Base-by-base conservation (phyloP, 2,888 invertebrate genomes). In the Lithophane socia region DNA sequence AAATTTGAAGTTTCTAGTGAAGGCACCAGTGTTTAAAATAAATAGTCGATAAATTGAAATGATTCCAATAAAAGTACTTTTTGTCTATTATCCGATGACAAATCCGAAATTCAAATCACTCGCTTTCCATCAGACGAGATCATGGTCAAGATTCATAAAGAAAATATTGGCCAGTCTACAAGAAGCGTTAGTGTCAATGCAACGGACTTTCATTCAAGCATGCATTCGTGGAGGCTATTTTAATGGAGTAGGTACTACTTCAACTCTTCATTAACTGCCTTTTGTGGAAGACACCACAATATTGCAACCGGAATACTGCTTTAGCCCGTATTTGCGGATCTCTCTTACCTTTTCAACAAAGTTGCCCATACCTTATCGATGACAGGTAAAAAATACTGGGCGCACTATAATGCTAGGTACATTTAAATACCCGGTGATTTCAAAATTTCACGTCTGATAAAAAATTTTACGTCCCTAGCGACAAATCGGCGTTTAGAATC, bases 1-100 rank as follows among this genome's bases (percentile, higher is more conserved):
- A 16, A n/a, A 37, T 73, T 65, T 80, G 80, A 83, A 29, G 80
- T 84, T 82, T 70, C 63, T 83, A 83, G 84, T 73, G 80, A 60
- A 60, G 84, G 10, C 2, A 56, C 64, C 37, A 9, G 5, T 9
- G n/a, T 49, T 18, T 5, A 12, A 49, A 9, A 21, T 16, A 13
- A 18, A 47, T 52, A 82, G 68, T 72, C 54, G 71, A 82, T 76
- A 24, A 54, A 47, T 29, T 49, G 7, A 54, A 47, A n/a, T 29
- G 5, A 16, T 16, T 16, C 0, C 5, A 18, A 10, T 29, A 10
- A 21, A 52, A 52, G 18, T 47, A 47, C 13, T 47, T 21, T 16
- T 49, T 49, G 8, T 54, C 18, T 54, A 8, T n/a, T 42, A 3
- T n/a, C 12, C 2, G 18, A 61, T 29, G 24, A 24, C 10, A 24